These are phyloP conservation scores for Lasiommata megera DNA, from an alignment of 2,888 invertebrate species.

Conservation along the genomic window DNA sequence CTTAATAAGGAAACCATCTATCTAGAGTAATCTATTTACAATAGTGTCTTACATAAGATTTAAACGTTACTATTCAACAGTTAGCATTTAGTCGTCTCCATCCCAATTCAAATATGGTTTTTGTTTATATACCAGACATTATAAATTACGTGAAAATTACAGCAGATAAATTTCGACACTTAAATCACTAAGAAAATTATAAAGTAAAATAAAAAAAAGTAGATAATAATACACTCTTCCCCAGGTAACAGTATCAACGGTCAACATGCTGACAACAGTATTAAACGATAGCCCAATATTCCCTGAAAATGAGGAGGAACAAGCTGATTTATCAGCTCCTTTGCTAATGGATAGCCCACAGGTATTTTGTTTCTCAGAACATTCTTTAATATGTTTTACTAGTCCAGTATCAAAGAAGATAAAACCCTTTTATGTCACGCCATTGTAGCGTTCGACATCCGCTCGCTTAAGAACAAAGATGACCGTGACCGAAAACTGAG, in stretches of 20 bases:
- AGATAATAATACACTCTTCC: slow-evolving; percentile 12
- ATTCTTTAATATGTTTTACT: slow-evolving; percentile 3
- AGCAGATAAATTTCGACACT: too few relatives aligned
- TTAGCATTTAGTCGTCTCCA: too few relatives aligned
- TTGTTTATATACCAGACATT: too few relatives aligned
- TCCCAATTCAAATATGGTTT: too few relatives aligned
- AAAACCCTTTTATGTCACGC: background rate
- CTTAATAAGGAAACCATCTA: too few relatives aligned
- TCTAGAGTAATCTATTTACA: too few relatives aligned
- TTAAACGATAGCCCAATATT: slow-evolving; percentile 93
- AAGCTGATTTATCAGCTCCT: slow-evolving; percentile 85
- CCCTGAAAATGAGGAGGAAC: slow-evolving; percentile 88
- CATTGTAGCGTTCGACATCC: slow-evolving; percentile 8
- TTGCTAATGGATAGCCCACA: slow-evolving; percentile 91
- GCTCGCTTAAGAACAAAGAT: slow-evolving; percentile 8
- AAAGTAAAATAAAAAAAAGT: background rate
- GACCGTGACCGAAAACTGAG: slow-evolving; percentile 9
- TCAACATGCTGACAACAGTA: slow-evolving; percentile 94
- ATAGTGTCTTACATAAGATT: too few relatives aligned
- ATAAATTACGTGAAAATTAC: too few relatives aligned
- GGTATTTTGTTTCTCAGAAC: slow-evolving; percentile 51
- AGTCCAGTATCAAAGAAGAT: slow-evolving; percentile 1
- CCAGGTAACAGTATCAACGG: slow-evolving; percentile 91
- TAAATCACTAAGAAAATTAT: too few relatives aligned
- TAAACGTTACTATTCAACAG: too few relatives aligned